Percentiles rank a stretch among this genome's conserved stretches.
Evolutionary conservation across 2,797 vertebrate species (phyloP).

Genomic region (Pseudocheirus occidentalis): DNA sequence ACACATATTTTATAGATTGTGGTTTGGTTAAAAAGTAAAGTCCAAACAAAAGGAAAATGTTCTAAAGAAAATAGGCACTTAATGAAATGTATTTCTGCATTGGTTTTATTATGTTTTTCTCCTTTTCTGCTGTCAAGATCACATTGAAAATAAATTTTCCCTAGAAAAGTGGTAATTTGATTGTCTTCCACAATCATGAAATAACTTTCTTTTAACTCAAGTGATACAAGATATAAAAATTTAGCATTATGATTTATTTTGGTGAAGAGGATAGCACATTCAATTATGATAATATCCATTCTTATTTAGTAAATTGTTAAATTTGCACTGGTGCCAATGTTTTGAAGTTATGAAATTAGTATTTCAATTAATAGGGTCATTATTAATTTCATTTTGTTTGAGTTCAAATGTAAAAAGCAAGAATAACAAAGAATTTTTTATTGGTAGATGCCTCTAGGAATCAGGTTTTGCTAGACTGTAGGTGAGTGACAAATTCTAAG

Average conservation of each 20-base stretch:
- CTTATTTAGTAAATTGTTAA: constrained; percentile 65
- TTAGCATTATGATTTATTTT: constrained; percentile 42
- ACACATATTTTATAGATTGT: not conserved
- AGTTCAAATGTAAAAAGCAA: constrained; percentile 50
- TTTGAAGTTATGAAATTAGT: constrained; percentile 47
- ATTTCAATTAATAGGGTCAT: constrained; percentile 43
- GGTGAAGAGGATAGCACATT: constrained; percentile 45
- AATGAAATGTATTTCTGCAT: not conserved
- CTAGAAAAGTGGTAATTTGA: constrained; percentile 43
- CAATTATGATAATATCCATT: constrained; percentile 49
- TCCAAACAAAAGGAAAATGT: constrained; percentile 30
- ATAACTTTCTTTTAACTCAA: constrained; percentile 24
- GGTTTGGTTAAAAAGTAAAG: constrained; percentile 41
- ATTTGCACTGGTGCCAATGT: constrained; percentile 43
- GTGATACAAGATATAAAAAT: constrained; percentile 33
- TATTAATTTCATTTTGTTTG: constrained; percentile 44
- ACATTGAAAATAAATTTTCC: constrained; percentile 29
- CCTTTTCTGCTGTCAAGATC: constrained; percentile 42
- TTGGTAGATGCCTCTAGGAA: not conserved
- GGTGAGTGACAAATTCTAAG: not conserved
- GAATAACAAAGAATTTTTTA: constrained; percentile 43
- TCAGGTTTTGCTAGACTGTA: not conserved
- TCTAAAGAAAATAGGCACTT: constrained; percentile 20
- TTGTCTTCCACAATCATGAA: constrained; percentile 32
- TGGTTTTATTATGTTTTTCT: constrained; percentile 12